Base-by-base conservation (phyloP, 2,113 vertebrate species). In the Pavo muticus region DNA sequence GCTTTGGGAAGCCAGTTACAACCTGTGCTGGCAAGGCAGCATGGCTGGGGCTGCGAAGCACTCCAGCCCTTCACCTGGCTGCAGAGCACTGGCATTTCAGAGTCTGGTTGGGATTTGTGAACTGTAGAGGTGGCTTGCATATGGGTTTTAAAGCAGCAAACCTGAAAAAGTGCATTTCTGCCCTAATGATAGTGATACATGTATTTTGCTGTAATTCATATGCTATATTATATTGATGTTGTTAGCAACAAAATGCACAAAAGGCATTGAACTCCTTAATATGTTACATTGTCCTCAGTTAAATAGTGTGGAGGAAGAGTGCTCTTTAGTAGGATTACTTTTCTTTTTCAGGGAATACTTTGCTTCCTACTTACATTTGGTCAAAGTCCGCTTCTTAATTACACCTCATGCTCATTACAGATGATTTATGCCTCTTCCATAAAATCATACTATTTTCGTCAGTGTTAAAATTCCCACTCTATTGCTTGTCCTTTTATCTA, bases 51-150 rank as follows among this genome's bases (percentile, higher is more conserved):
- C 11, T 39, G 29, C 9, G 27, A 42, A 84, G n/a, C 20, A 3
- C 19, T 30, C 11, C 37, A 11, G 21, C 6, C 37, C 45, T 48
- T 40, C 27, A 15, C 7, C 54, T 12, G 19, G 10, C 29, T 42
- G 37, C 81, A 56, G 7, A n/a, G 80, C 35, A 6, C 12, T 73
- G 65, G 10, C 23, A 4, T 37, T 21, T 45, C 2, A 1, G 11
- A 44, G 45, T 59, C 11, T 40, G 23, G 17, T n/a, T 2, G 32
- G 71, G 52, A 16, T 50, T 12, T 6, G 9, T 39, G 18, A 84
- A 14, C 9, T 3, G 5, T 15, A 57, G 35, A 48, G 56, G 17
- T n/a, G 23, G n/a, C 2, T 47, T 74, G 13, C 0, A 2, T 19
- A 20, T 2, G n/a, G 40, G 27, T 75, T 75, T 45, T 42, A 48